Evolutionary conservation across 1,140 invertebrate genomes (phyloP), one percentile per base, ranked within the genome.

Genomic region (Ceratina calcarata): DNA sequence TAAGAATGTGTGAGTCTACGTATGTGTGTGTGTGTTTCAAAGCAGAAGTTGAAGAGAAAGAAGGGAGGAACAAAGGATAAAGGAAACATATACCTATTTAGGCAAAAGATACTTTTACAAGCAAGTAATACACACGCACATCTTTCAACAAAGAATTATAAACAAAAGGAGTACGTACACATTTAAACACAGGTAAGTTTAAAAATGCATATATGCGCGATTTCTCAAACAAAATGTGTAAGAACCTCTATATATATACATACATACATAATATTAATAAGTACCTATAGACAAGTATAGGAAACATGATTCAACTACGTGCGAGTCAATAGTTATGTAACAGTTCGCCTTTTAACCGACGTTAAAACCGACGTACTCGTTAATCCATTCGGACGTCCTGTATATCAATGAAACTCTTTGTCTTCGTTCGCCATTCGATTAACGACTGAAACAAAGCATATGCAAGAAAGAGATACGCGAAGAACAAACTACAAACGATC

Each of bases 341-440:
- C 86, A 84, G 87, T 87, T 87, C 80, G 82, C 83, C 80, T 89
- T 86, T 83, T 89, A 85, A 89, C 81, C 83, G 82, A 88, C 89
- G 87, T 37, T 37, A 37, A 37, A 37, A 37, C 32, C 32, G 37
- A 45, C 37, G 84, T 76, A 84, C 84, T 86, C 87, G 91, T 92
- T 91, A 85, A 92, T 92, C 84, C 90, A 92, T 92, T 92, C 91
- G 91, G 91, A 92, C 86, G 89, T 91, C 87, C 88, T 91, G 89
- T 87, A 82, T n/a, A 83, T n/a, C 51, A 20, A 16, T 15, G 22
- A 84, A 27, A n/a, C 51, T 61, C 58, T 61, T 69, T 74, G 74
- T 74, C 77, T 83, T 57, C 45, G 75, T 61, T 78, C 65, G 64
- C 73, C 65, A 22, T 81, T 62, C 74, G 58, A 57, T 69, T 4